phyloP scores from a whole-genome alignment of 2,888 invertebrate genomes.

The Chrysomela aeneicollis region DNA sequence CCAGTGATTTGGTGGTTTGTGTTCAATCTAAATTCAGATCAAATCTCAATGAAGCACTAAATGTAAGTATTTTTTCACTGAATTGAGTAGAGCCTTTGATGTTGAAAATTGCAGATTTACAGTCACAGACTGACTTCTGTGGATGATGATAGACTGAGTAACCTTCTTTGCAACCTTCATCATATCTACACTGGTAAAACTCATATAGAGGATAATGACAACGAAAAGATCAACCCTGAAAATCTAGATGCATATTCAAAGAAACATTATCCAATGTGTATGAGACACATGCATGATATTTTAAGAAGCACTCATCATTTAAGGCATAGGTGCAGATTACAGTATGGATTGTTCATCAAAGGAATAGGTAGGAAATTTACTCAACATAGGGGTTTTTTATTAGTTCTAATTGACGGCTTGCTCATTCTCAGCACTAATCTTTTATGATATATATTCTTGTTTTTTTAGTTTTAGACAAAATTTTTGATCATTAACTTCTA shows the following conservation, averaged over 20 bases:
- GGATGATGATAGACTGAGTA: conserved; percentile 83
- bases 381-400: no score
- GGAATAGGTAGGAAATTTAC: conserved; percentile 61
- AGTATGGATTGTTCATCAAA: conserved; percentile 94
- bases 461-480: no score
- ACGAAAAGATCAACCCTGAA: conserved; percentile 49
- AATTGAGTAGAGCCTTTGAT: not conserved
- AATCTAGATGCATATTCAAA: conserved; percentile 77
- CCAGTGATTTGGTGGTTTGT: conserved; percentile 84
- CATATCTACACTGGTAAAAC: conserved; percentile 86
- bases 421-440: no score
- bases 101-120: conserved; percentile 63
- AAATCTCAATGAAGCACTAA: conserved; percentile 73
- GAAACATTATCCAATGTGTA: conserved; percentile 94
- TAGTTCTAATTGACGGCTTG: no score
- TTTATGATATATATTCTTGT: no score
- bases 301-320: conserved; percentile 86
- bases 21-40: conserved; percentile 79
- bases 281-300: conserved; percentile 87
- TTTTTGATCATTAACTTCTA: no score
- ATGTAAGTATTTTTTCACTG: conserved; percentile 61
- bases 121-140: conserved; percentile 75
- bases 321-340: conserved; percentile 85
- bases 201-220: conserved; percentile 66
- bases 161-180: conserved; percentile 79